Evolutionary conservation across 1,140 invertebrate genomes (phyloP), one percentile per base, ranked within the genome.

Genomic region (Camponotus floridanus): DNA sequence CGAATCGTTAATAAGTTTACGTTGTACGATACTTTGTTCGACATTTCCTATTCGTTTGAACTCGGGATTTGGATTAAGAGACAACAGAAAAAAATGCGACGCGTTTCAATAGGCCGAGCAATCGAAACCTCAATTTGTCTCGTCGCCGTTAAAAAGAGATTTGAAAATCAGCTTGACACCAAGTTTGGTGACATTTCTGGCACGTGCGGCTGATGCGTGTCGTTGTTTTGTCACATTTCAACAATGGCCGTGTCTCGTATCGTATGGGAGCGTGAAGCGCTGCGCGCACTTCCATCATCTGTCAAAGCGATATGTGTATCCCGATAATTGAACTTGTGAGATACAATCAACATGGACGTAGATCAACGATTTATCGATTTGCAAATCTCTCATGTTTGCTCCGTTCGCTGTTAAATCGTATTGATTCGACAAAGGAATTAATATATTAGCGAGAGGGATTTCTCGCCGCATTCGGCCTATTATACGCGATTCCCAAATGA

Each of bases 361-460:
- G 8, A 45, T 86, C 68, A 39, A 62, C 11, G 39, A 68, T 68
- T 87, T 85, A 76, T 85, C 71, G 81, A 68, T 4, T 13, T 0
- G 13, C n/a, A 51, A 39, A 39, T 71, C 51, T 11, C 57, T 13
- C 21, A 33, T 62, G 31, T 61, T 81, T 51, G 39, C 51, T 18
- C 33, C 18, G 13, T 13, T 36, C 31, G 36, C 13, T 45, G 48
- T 15, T 51, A 0, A 51, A 18, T 51, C 26, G n/a, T n/a, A n/a
- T n/a, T n/a, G n/a, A n/a, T n/a, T n/a, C n/a, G 33, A 0, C 39
- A 8, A 42, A 26, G 67, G 62, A 51, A 64, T 74, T 70, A 80
- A n/a, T 33, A 33, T 26, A 71, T 81, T 73, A 48, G 11, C 15
- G 39, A 74, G 39, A 74, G 2, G 5, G 18, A 83, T 62, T 61